Evolutionary conservation across 2,888 invertebrate genomes (phyloP).

Genomic region (Sinotaia quadrata): DNA sequence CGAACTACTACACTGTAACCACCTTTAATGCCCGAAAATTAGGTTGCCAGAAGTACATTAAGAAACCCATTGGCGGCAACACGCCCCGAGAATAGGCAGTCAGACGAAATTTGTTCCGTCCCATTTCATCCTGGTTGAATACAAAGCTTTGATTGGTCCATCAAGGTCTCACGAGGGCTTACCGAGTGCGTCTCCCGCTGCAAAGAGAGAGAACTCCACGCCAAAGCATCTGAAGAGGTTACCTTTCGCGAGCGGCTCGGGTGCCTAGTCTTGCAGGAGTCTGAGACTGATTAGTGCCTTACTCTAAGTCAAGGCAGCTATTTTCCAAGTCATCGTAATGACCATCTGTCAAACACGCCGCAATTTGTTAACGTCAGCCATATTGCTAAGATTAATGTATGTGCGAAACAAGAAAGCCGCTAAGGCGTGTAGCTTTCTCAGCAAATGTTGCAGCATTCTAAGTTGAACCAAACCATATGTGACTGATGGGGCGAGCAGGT

Average conservation of each 20-base stretch:
- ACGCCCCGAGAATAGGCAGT: background rate
- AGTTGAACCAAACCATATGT: no score
- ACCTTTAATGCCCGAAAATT: constrained; percentile 33
- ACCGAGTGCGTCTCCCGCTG: no score
- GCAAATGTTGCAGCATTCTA: no score
- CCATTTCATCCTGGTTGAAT: constrained; percentile 20
- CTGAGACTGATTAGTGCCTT: background rate
- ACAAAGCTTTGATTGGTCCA: constrained; percentile 19
- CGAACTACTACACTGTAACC: constrained; percentile 34
- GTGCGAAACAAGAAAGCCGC: no score
- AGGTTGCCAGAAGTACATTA: constrained; percentile 33
- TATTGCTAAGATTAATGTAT: background rate
- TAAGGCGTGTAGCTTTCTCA: no score
- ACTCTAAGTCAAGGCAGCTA: background rate
- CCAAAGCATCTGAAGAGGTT: background rate
- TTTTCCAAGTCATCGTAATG: background rate
- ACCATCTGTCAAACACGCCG: constrained; percentile 23
- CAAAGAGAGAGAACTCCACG: no score
- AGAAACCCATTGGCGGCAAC: constrained; percentile 28
- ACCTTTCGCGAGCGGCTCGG: background rate
- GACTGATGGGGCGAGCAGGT: no score
- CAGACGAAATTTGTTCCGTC: constrained; percentile 20
- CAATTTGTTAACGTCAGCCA: background rate
- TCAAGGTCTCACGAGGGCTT: background rate
- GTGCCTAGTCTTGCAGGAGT: background rate